Conservation (phyloP, 2,113 vertebrate species). For the Cebidichthys violaceus region DNA sequence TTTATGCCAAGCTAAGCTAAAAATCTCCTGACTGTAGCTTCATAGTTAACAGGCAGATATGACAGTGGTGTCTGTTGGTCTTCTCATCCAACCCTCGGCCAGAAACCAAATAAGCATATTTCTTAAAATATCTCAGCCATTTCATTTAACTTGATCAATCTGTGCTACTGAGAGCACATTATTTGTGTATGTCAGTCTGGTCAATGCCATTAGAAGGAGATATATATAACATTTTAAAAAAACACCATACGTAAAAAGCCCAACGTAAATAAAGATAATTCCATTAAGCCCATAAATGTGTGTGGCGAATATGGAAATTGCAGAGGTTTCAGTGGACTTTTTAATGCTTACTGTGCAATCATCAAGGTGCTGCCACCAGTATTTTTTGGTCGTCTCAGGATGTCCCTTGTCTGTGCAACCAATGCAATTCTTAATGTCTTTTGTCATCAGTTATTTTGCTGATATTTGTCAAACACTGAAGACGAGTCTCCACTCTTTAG, state of each 20-base stretch:
- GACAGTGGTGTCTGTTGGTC: background rate
- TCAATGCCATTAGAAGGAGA: background rate
- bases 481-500: background rate
- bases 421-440: background rate
- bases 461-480: background rate
- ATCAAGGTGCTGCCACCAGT: background rate
- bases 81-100: background rate
- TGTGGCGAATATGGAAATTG: background rate
- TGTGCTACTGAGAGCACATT: background rate
- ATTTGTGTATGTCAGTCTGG: background rate
- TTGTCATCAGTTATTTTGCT: background rate
- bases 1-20: background rate
- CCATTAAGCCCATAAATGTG: background rate
- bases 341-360: background rate
- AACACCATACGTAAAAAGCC: background rate
- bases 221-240: background rate
- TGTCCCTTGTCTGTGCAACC: background rate
- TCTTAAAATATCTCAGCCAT: background rate
- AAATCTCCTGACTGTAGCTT: background rate
- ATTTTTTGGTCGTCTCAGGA: background rate
- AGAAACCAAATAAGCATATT: background rate
- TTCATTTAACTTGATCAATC: slow-evolving; percentile 2
- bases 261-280: background rate
- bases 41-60: background rate
- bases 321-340: background rate